Evolutionary conservation across 2,888 invertebrate genomes (phyloP), one percentile per base, ranked within the genome.

Genomic region (Thumatha senex): DNA sequence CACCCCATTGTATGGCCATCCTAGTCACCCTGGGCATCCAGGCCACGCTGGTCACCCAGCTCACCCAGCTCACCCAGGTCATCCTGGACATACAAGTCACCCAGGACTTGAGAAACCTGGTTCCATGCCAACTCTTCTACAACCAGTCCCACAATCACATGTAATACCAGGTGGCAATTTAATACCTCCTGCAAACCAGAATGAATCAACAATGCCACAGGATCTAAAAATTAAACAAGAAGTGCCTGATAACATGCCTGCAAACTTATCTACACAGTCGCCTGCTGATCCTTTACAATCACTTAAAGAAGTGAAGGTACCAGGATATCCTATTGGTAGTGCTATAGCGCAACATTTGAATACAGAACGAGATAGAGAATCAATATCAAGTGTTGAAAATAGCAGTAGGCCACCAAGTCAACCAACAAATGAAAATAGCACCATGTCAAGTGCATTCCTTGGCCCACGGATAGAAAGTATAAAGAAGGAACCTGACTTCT

Each of bases 221-320:
- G 92, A 92, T 66, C 76, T 92, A 48, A 92, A 92, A 76, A 92
- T 92, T 30, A 92, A 92, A 65, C 87, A 91, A 85, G 84, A 94
- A 89, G 73, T 93, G 69, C 89, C 92, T 56, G 92, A 92, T 58
- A 86, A 78, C 60, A 80, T 90, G 70, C 87, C 93, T 53, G 89
- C 90, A 44, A 91, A 91, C 70, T 72, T 91, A 38, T 91, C 92
- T 38, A 91, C 93, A 41, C 92, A 92, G 56, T 83, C 86, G 51
- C 86, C 89, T 47, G 82, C 93, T 24, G 96, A 96, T 88, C 96
- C 96, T 2, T 77, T 96, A 58, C 96, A 96, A 73, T 95, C 95
- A 62, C 84, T 96, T 8, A 95, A 96, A 76, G 96, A 96, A 79
- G 96, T 96, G 0, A 96, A 96, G 91, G 95, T 96, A 8, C 95